phyloP scores from a whole-genome alignment of 2,888 invertebrate genomes.

The Allophyes oxyacanthae region DNA sequence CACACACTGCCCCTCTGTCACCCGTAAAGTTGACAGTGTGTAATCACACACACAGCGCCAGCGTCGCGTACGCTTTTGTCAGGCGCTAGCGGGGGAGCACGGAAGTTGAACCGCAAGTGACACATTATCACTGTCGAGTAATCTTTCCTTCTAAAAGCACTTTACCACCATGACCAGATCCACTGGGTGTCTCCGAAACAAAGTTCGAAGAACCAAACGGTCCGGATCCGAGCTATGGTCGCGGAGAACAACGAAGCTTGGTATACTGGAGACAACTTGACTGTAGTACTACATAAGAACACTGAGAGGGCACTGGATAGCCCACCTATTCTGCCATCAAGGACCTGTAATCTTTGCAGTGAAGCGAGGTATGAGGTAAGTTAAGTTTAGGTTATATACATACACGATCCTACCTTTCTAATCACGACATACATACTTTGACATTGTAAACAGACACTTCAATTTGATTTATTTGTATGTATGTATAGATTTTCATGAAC shows the following conservation, averaged over 20 bases:
- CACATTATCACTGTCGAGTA: neutral
- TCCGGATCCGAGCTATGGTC: slow-evolving; percentile 82
- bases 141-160: neutral
- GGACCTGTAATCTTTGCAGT: slow-evolving; percentile 75
- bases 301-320: slow-evolving; percentile 71
- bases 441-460: too few relatives aligned
- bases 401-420: too few relatives aligned
- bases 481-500: too few relatives aligned
- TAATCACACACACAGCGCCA: too few relatives aligned
- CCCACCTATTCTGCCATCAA: slow-evolving; percentile 64
- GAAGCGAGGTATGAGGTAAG: slow-evolving; percentile 84
- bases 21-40: too few relatives aligned
- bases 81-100: too few relatives aligned
- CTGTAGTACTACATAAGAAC: slow-evolving; percentile 71
- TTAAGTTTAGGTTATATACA: neutral
- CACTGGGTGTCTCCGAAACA: slow-evolving; percentile 83
- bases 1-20: too few relatives aligned
- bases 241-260: slow-evolving; percentile 81
- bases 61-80: too few relatives aligned
- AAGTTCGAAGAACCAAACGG: slow-evolving; percentile 59
- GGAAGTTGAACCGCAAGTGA: too few relatives aligned
- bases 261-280: slow-evolving; percentile 74
- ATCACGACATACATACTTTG: too few relatives aligned
- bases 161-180: slow-evolving; percentile 61
- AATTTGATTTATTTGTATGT: too few relatives aligned